Evolutionary conservation across 2,888 invertebrate species (phyloP).

Genomic region (Meiosimyza decipiens): DNA sequence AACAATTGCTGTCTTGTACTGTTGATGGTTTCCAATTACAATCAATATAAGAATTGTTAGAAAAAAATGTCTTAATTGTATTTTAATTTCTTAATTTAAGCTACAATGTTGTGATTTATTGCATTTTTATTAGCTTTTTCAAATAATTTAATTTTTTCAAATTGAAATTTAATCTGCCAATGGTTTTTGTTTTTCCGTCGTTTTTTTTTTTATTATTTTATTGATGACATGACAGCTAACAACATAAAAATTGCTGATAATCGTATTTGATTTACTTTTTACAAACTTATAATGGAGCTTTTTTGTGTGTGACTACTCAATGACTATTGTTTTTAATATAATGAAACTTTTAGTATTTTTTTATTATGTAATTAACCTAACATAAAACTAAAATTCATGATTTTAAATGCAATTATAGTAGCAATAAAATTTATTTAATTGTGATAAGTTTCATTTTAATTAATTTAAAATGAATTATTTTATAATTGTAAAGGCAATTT

Average conservation of each 20-base stretch:
- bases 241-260: conserved; percentile 19
- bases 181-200: background rate
- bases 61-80: background rate
- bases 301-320: too few relatives aligned
- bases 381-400: too few relatives aligned
- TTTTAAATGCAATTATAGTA: too few relatives aligned
- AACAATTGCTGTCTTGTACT: too few relatives aligned
- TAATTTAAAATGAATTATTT: too few relatives aligned
- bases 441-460: too few relatives aligned
- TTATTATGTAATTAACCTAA: too few relatives aligned
- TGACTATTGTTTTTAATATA: too few relatives aligned
- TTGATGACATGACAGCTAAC: conserved; percentile 8
- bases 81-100: conserved; percentile 24
- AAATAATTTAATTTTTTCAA: background rate
- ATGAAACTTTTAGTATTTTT: too few relatives aligned
- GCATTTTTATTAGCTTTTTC: background rate
- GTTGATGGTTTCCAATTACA: conserved; percentile 22
- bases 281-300: too few relatives aligned
- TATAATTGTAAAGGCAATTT: too few relatives aligned
- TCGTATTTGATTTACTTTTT: conserved; percentile 12
- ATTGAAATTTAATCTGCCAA: background rate
- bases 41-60: background rate
- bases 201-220: background rate
- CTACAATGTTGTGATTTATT: background rate
- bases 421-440: too few relatives aligned